Base-by-base conservation (phyloP, 2,113 vertebrate genomes). In the rabbit (Oryctolagus cuniculus) region DNA sequence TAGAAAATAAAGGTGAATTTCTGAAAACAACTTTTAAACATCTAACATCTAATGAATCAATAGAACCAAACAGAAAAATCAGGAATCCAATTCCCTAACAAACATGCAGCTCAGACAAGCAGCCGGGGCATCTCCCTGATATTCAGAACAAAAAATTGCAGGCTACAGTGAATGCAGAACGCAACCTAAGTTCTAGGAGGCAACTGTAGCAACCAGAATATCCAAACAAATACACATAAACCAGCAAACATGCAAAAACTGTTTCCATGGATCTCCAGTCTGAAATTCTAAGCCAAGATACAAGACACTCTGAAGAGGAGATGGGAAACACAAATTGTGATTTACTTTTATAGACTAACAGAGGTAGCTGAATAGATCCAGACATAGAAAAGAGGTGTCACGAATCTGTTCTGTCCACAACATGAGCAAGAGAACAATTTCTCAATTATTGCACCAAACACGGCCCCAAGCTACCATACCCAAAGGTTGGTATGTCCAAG, bases 71-170 rank as follows among this genome's bases (percentile, higher is more conserved):
- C 34, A 72, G 36, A 85, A 89, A 97, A 95, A 89, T 58, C 16
- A 91, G 44, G 95, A 95, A 79, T 36, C 38, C 25, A 74, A 92
- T 64, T 51, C 27, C 88, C 80, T 70, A 78, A 95, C 29, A 22
- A 94, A 83, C 55, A 84, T 11, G 75, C 2, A 72, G 55, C 38
- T 49, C 34, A 82, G 77, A 66, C 0, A 5, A 87, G 84, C 69
- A 89, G 11, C 10, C 51, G 25, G 2, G 0, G 38, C 44, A 53
- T 22, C 5, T 66, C 64, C 25, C 22, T 34, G 3, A 85, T 95
- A 27, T 53, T 49, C 34, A 78, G 67, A 34, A 95, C 96, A 97
- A 29, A 90, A 4, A 82, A 55, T 95, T 97, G 81, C 75, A 89
- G 66, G n/a, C 44, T 92, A n/a, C 84, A 55, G 63, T 55, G 66